Conservation (phyloP, 2,888 invertebrate species). For the Sthenelais limicola region DNA sequence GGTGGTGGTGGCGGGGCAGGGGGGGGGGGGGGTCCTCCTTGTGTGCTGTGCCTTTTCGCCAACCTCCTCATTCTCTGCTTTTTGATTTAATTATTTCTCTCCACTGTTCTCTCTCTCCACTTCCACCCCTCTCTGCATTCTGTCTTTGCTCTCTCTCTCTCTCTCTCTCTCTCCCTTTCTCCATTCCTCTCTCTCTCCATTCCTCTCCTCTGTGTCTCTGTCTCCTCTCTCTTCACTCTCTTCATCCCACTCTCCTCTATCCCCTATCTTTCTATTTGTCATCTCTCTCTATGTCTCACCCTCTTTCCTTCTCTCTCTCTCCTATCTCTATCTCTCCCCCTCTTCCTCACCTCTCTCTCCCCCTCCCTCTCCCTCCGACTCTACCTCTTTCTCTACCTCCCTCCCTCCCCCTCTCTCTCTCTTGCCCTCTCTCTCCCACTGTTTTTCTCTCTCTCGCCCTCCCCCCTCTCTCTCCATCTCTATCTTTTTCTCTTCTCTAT, state of each 20-base stretch:
- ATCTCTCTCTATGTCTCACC: neutral
- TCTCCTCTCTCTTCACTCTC: neutral
- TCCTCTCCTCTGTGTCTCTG: neutral
- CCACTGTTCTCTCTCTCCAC: neutral
- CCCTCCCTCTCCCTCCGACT: neutral
- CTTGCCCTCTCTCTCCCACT: constrained; percentile 1
- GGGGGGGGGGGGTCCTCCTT: too few relatives aligned
- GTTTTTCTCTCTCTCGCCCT: neutral
- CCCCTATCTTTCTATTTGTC: too few relatives aligned
- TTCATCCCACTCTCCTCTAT: neutral
- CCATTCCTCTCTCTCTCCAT: neutral
- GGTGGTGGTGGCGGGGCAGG: too few relatives aligned
- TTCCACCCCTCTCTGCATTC: neutral
- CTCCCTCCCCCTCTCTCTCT: neutral
- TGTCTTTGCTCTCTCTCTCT: neutral
- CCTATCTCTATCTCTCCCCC: too few relatives aligned
- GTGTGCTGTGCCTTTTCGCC: too few relatives aligned
- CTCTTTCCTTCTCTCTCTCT: neutral
- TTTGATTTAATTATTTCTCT: too few relatives aligned
- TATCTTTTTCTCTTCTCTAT: neutral
- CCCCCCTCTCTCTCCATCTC: neutral
- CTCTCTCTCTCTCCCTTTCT: neutral
- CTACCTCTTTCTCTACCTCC: neutral
- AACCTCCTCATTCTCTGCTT: too few relatives aligned
- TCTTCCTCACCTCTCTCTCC: neutral